Conservation (phyloP, 2,113 vertebrate species). For the Gallinago media region DNA sequence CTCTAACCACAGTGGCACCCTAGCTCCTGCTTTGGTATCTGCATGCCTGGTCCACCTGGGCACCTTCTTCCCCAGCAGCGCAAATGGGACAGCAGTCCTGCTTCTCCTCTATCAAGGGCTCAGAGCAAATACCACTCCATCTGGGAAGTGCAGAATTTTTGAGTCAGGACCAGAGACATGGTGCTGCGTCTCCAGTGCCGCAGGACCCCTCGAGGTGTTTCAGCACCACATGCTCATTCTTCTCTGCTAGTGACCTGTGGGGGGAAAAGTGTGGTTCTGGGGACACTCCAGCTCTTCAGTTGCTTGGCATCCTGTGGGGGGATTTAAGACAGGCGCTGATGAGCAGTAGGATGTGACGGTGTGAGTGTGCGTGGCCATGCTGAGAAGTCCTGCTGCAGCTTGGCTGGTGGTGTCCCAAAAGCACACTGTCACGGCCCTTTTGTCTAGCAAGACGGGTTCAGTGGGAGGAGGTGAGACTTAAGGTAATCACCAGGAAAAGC, state of each 20-base stretch:
- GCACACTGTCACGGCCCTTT: background rate
- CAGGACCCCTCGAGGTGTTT: background rate
- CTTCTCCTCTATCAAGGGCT: background rate
- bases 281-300: background rate
- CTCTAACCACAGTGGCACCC: background rate
- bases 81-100: background rate
- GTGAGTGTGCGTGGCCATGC: accelerated
- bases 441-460: background rate
- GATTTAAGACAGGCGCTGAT: background rate
- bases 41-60: background rate
- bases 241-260: background rate
- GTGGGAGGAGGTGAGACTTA: background rate
- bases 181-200: accelerated
- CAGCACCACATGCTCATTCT: accelerated
- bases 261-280: background rate
- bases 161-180: background rate
- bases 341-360: background rate
- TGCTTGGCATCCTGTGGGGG: accelerated
- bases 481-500: background rate
- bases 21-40: background rate
- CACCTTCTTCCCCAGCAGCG: background rate
- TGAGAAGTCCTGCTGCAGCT: background rate
- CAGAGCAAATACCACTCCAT: background rate
- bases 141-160: accelerated
- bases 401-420: background rate